Evolutionary conservation across 2,888 invertebrate genomes (phyloP), one percentile per base, ranked within the genome.

Genomic region (Colostygia pectinataria): DNA sequence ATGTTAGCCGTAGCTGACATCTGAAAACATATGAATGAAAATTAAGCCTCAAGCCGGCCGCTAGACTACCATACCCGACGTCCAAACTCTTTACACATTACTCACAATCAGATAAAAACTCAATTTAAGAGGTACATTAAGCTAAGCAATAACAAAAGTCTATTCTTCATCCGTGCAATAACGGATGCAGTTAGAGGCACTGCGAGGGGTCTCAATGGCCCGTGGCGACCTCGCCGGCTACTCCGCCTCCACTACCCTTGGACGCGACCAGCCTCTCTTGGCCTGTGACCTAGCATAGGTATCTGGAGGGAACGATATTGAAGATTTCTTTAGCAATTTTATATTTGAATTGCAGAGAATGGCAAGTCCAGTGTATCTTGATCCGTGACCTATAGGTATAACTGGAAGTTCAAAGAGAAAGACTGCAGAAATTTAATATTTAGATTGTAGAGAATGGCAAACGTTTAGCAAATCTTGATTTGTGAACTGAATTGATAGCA

Each of bases 151-250:
- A 61, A 58, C 56, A 47, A 49, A 43, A 49, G 49, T 45, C 55
- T 46, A 52, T 52, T 46, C 46, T 46, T 52, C 52, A 52, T 52
- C 38, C 29, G 34, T 68, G 80, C 80, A 83, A 83, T 87, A 83
- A 85, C 83, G 83, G 83, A 79, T 78, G 74, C 71, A 71, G 77
- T 77, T 77, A 78, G 76, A 76, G 74, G 68, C 73, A 68, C 79
- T 77, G 74, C 18, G 83, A 83, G 84, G 83, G 80, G 81, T 80
- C 81, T 81, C 86, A 87, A 87, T 86, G 80, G 80, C 78, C 85
- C 85, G 85, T 79, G 75, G 76, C 82, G 83, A 80, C 84, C 83
- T 83, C 77, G 75, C 55, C 40, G 41, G 53, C 54, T 40, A 25
- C 45, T 14, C 10, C 12, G n/a, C 25, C 45, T 14, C 10, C 12